Base-by-base conservation (phyloP, 2,113 vertebrate genomes). In the Tringa solitaria region DNA sequence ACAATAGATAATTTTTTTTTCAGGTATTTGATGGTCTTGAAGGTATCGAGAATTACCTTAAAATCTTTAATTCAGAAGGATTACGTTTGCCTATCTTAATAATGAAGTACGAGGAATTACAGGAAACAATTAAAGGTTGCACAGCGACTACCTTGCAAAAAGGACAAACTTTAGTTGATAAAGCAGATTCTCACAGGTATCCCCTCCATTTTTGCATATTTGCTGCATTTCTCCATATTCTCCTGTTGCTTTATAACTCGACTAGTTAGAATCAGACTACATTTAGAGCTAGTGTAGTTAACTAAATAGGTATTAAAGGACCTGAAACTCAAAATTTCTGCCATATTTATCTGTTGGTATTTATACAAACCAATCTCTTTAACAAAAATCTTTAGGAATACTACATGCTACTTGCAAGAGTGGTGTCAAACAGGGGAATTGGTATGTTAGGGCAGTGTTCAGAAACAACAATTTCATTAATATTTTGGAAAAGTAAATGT, bases 21-120 rank as follows among this genome's bases (percentile, higher is more conserved):
- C 93, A 99, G 99, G 98, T 98, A 50, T 98, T 98, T 97, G 98
- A 98, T 94, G 87, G 95, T 88, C 96, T 99, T 92, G 98, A 97
- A 96, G 94, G 84, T 91, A 95, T 98, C 57, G 98, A 99, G 92
- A 96, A 95, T 92, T 98, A 98, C 81, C 65, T 95, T 93, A 98
- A 98, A 96, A 95, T 93, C 56, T 96, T 98, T 91, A 92, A 97
- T 96, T 97, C 96, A 56, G 97, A 98, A 96, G 89, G 72, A 56
- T 97, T 98, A 91, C 88, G 63, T 72, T 95, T 98, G 65, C 92
- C 98, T 78, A 27, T 96, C 68, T 96, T 98, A 93, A 96, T 97
- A 70, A 94, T 20, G 32, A 98, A 97, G 86, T 98, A 98, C 11
- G 85, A 98, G 70, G 97, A 98, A 83, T 96, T 98, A 88, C 97